Evolutionary conservation across 2,888 invertebrate species (phyloP).

Genomic region (Clanis bilineata): DNA sequence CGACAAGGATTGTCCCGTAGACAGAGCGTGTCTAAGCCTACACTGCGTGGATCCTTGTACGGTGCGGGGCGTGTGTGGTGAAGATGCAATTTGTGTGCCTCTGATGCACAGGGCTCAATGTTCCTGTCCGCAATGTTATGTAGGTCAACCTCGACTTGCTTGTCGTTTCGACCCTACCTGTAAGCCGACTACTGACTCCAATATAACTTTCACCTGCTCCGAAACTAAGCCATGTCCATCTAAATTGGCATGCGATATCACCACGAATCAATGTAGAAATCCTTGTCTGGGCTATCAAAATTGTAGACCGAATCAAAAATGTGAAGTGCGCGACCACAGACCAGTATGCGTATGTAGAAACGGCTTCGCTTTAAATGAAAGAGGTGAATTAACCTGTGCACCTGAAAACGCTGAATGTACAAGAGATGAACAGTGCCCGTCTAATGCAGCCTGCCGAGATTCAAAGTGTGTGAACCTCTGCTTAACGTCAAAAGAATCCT

Average conservation of each 20-base stretch:
- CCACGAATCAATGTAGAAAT: slow-evolving; percentile 88
- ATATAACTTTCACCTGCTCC: slow-evolving; percentile 84
- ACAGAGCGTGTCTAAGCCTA: slow-evolving; percentile 95
- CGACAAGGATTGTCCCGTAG: slow-evolving; percentile 95
- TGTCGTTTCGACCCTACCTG: slow-evolving; percentile 92
- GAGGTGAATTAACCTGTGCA: slow-evolving; percentile 93
- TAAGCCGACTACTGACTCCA: slow-evolving; percentile 83
- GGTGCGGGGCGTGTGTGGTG: slow-evolving; percentile 93
- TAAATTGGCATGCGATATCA: slow-evolving; percentile 87
- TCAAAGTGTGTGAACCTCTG: slow-evolving; percentile 95
- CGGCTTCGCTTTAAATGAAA: slow-evolving; percentile 93
- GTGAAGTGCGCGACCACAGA: slow-evolving; percentile 92
- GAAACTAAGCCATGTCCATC: slow-evolving; percentile 88
- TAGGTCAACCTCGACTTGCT: slow-evolving; percentile 90
- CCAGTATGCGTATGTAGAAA: slow-evolving; percentile 94
- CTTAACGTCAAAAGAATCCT: slow-evolving; percentile 83
- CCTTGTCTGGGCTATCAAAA: slow-evolving; percentile 88
- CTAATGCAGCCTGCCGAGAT: slow-evolving; percentile 92
- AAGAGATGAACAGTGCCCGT: slow-evolving; percentile 91
- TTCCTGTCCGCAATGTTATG: slow-evolving; percentile 93
- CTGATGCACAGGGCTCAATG: slow-evolving; percentile 93
- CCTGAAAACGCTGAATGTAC: slow-evolving; percentile 91
- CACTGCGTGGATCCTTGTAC: slow-evolving; percentile 96
- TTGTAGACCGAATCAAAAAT: slow-evolving; percentile 92
- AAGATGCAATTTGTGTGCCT: slow-evolving; percentile 93